These are phyloP conservation scores for Lysandra bellargus DNA, from an alignment of 2,888 invertebrate genomes.

Conservation along the genomic window DNA sequence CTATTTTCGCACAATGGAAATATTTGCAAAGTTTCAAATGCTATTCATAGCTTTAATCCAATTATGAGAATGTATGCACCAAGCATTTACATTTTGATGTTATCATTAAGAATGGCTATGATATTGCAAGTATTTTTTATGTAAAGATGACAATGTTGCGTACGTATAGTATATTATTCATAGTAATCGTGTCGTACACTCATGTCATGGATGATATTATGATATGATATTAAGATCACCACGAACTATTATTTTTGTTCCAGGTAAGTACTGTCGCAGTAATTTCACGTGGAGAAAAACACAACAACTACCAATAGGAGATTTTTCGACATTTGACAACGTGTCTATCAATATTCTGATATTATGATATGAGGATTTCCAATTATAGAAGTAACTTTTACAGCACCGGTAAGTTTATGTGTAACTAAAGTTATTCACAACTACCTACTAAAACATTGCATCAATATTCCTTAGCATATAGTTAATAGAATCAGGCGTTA, in stretches of 20 bases:
- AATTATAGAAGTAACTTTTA: not conserved
- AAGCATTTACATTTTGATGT: not conserved
- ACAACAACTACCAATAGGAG: not conserved
- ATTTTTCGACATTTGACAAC: too few relatives aligned
- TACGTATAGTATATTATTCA: not conserved
- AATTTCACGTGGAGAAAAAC: not conserved
- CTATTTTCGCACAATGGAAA: slow-evolving; percentile 6
- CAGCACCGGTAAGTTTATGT: not conserved
- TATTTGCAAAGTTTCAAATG: not conserved
- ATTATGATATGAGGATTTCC: too few relatives aligned
- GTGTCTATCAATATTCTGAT: too few relatives aligned
- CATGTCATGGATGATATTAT: too few relatives aligned
- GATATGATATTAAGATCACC: too few relatives aligned
- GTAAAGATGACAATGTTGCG: not conserved
- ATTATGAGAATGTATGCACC: not conserved
- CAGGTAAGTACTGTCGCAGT: not conserved
- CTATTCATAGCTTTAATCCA: not conserved
- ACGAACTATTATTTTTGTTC: not conserved
- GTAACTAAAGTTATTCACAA: not conserved
- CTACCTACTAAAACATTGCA: not conserved
- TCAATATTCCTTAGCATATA: not conserved
- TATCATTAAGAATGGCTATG: not conserved
- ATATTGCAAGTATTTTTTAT: not conserved
- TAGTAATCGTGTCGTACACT: too few relatives aligned
- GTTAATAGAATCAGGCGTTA: too few relatives aligned